These are phyloP conservation scores for Platysternon megacephalum DNA, from an alignment of 2,113 vertebrate genomes.

Conservation along the genomic window DNA sequence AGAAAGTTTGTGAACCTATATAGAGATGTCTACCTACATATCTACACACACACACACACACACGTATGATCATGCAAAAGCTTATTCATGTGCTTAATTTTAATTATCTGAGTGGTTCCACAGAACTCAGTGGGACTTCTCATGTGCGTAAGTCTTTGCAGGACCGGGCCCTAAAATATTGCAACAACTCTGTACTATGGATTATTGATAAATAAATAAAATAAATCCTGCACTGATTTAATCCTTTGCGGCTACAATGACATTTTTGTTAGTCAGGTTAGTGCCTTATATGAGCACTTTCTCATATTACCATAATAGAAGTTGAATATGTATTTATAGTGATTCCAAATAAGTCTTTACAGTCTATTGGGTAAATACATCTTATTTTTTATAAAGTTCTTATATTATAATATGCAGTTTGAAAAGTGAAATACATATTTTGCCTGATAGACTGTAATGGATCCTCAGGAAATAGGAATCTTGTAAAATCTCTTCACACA, in stretches of 20 bases:
- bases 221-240: background rate
- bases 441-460: constrained; percentile 21
- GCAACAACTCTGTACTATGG: background rate
- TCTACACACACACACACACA: background rate
- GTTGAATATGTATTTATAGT: background rate
- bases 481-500: constrained; percentile 8
- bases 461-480: constrained; percentile 35
- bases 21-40: background rate
- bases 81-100: background rate
- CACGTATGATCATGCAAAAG: background rate
- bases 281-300: rapidly evolving
- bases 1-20: background rate
- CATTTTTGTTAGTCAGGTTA: background rate
- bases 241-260: background rate
- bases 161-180: background rate
- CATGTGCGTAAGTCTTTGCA: background rate
- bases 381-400: constrained; percentile 1
- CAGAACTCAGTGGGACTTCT: background rate
- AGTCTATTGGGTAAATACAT: constrained; percentile 25
- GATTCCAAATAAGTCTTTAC: background rate
- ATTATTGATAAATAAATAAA: background rate
- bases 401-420: background rate
- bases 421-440: background rate
- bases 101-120: rapidly evolving
- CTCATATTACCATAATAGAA: background rate